Conservation (phyloP, 2,113 vertebrate genomes). For the Emydura subglobosa region DNA sequence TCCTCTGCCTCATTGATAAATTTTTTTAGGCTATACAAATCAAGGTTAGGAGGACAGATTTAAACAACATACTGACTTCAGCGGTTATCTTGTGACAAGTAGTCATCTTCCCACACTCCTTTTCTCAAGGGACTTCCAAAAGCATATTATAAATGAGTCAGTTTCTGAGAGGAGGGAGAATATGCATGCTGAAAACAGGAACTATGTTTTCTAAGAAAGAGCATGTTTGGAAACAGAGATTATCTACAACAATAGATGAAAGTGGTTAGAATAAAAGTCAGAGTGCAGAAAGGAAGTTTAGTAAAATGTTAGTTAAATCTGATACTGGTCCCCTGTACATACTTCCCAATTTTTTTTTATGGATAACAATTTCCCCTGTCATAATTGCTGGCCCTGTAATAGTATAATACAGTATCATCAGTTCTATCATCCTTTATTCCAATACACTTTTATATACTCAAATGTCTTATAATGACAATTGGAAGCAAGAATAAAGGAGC, state of each 20-base stretch:
- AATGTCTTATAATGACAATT: constrained; percentile 23
- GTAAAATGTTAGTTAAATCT: background rate
- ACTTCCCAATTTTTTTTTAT: background rate
- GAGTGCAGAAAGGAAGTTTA: background rate
- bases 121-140: background rate
- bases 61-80: background rate
- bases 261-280: background rate
- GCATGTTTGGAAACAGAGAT: background rate
- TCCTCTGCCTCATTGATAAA: fast-evolving
- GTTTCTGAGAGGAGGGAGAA: background rate
- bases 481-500: constrained; percentile 43
- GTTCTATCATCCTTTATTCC: constrained; percentile 16
- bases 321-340: background rate
- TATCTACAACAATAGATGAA: background rate
- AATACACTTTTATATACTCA: background rate
- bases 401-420: constrained; percentile 12
- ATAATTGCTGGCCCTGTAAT: background rate
- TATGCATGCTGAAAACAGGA: background rate
- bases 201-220: background rate
- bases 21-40: background rate
- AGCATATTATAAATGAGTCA: background rate
- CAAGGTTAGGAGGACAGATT: background rate
- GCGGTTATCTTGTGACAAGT: background rate
- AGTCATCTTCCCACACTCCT: background rate
- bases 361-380: background rate